A percentile compares a stretch with the other conserved stretches of the same genome.
phyloP scores from a whole-genome alignment of 2,113 vertebrate species.

The Cryptoleucopteryx plumbea region DNA sequence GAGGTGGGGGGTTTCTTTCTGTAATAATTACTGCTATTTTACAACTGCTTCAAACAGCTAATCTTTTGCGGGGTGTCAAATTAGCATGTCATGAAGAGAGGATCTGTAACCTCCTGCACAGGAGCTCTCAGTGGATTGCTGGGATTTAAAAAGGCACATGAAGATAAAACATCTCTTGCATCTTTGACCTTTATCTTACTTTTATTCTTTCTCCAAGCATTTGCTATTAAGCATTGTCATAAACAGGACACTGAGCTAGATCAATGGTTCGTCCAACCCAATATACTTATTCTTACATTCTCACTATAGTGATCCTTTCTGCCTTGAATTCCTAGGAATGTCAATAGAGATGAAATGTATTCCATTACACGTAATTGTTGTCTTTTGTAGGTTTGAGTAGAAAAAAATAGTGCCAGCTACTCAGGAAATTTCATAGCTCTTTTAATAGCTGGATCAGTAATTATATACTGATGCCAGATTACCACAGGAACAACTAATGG shows the following conservation, averaged over 20 bases:
- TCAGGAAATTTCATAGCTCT: background rate
- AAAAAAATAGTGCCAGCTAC: background rate
- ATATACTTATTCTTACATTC: background rate
- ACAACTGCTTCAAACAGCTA: background rate
- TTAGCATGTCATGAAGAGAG: background rate
- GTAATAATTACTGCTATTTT: background rate
- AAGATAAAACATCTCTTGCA: background rate
- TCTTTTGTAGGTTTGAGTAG: background rate
- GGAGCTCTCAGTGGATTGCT: background rate
- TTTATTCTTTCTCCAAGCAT: background rate
- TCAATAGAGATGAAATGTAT: background rate
- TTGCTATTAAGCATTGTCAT: background rate
- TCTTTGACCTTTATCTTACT: background rate
- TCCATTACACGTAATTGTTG: background rate
- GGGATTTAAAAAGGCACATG: background rate
- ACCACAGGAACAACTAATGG: background rate
- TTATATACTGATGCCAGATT: background rate
- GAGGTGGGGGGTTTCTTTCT: background rate
- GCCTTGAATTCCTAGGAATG: background rate
- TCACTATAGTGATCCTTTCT: background rate
- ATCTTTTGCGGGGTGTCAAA: background rate
- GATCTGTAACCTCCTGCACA: background rate
- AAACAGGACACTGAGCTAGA: background rate
- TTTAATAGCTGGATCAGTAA: background rate
- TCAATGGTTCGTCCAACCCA: background rate